Evolutionary conservation across 1,140 invertebrate species (phyloP).

Genomic region (Drosophila biarmipes): DNA sequence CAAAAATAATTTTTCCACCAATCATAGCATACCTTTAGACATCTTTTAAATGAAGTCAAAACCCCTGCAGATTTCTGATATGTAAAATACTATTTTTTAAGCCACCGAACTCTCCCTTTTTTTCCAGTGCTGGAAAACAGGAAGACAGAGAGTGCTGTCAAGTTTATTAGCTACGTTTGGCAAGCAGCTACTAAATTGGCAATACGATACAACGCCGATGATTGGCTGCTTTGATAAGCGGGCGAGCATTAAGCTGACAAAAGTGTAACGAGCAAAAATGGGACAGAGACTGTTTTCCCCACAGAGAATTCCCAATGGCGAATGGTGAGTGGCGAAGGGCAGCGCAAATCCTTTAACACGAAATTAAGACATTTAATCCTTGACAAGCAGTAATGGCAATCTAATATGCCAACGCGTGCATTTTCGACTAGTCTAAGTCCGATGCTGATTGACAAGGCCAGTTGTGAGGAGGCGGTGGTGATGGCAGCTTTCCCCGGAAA

Average conservation of each 20-base stretch:
- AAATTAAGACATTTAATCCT: slow-evolving; percentile 80
- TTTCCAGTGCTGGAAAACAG: background rate
- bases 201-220: slow-evolving; percentile 72
- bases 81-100: background rate
- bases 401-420: slow-evolving; percentile 82
- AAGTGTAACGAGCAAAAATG: slow-evolving; percentile 67
- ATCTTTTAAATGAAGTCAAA: too few species aligned
- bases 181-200: slow-evolving; percentile 42
- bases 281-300: slow-evolving; percentile 41
- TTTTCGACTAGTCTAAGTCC: slow-evolving; percentile 66
- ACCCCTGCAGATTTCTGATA: background rate
- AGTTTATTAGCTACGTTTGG: slow-evolving; percentile 74
- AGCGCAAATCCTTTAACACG: slow-evolving; percentile 80
- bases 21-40: too few species aligned
- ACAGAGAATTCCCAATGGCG: slow-evolving; percentile 7
- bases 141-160: slow-evolving; percentile 40
- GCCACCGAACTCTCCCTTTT: background rate
- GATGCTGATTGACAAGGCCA: slow-evolving; percentile 65
- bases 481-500: background rate
- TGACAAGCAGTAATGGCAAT: slow-evolving; percentile 82
- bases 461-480: slow-evolving; percentile 14
- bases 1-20: too few species aligned
- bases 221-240: slow-evolving; percentile 80
- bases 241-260: slow-evolving; percentile 77
- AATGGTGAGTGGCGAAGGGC: slow-evolving; percentile 26